Evolutionary conservation across 2,797 vertebrate genomes (phyloP), one percentile per base, ranked within the genome.

Genomic region (Capromys pilorides): DNA sequence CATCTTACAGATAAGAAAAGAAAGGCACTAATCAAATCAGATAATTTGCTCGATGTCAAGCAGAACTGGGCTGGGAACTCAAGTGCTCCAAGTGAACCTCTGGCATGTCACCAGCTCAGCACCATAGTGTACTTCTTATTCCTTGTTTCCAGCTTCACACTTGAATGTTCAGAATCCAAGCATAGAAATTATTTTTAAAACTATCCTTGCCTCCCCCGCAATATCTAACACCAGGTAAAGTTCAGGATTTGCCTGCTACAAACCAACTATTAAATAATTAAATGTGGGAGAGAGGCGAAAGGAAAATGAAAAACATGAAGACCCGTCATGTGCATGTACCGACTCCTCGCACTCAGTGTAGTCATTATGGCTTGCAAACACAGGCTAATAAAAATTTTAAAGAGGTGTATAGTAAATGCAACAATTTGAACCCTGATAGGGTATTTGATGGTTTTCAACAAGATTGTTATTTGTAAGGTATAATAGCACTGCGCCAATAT

Each of bases 401-500:
- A 79, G 81, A 57, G 26, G 16, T 36, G 1, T 54, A 16, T 75
- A 62, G 21, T 59, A 88, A 88, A 73, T 66, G 45, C 51, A 14
- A 45, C 26, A 41, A 19, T 62, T 89, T 87, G 71, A 94, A 93
- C 33, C 8, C 61, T 51, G 59, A 22, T 22, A 79, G 45, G 31
- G 24, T 85, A 59, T 91, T 82, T 79, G 73, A 82, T 82, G 16
- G 62, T 61, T 88, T 87, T 83, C 92, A 94, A 49, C 33, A 90
- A 64, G 41, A 14, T 19, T 87, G 13, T 64, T 90, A 81, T 85
- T 86, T 92, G 90, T 73, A 93, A 91, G 49, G 10, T 75, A 6
- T 77, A 54, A 61, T 82, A 49, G n/a, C 41, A 26, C 85, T 79
- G 26, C 66, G 57, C 33, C 93, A 62, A 18, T 83, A 64, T 82